Evolutionary conservation across 2,797 vertebrate species (phyloP), one percentile per base, ranked within the genome.

Genomic region (Scomberomorus guttatus): DNA sequence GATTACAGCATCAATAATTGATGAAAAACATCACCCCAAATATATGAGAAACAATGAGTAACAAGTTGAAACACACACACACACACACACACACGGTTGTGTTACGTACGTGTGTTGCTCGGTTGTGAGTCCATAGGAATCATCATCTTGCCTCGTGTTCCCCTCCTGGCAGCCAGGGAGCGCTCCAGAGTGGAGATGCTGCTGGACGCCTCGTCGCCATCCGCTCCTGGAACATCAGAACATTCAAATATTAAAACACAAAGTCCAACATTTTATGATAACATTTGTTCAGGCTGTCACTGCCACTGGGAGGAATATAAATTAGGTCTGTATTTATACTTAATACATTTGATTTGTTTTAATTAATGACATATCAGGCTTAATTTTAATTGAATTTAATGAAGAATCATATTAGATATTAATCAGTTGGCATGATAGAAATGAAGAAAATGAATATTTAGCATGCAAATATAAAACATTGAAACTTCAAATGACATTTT

Each of bases 111-210:
- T 32, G 97, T 96, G 90, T 97, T 98, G 92, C 66, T 97, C 3
- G 97, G 95, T 81, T 98, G 98, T 0, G 97, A 95, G 57, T 99
- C 98, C 96, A 98, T 97, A 1, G 98, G 98, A 64, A 98, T 98
- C 97, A 99, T 97, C 88, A 98, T 96, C 77, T 99, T 99, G 57
- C 96, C 91, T 10, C 98, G 92, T 0, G 97, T 97, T 8, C 97
- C 96, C 72, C 97, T 91, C 61, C 97, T 95, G 51, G 96, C 93
- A 0, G 96, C 96, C 2, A 99, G 86, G 0, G 98, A 98, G 25
- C 97, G 95, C 72, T 99, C 98, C 37, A 99, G 86, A 0, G 98
- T 99, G 3, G 97, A 98, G 88, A 98, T 97, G 10, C 95, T 93
- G 79, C 97, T 98, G 50, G 96, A 97, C 0, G 94, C 96, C 15